Evolutionary conservation across 2,797 vertebrate genomes (phyloP).

Genomic region (Acanthurus lineatus): DNA sequence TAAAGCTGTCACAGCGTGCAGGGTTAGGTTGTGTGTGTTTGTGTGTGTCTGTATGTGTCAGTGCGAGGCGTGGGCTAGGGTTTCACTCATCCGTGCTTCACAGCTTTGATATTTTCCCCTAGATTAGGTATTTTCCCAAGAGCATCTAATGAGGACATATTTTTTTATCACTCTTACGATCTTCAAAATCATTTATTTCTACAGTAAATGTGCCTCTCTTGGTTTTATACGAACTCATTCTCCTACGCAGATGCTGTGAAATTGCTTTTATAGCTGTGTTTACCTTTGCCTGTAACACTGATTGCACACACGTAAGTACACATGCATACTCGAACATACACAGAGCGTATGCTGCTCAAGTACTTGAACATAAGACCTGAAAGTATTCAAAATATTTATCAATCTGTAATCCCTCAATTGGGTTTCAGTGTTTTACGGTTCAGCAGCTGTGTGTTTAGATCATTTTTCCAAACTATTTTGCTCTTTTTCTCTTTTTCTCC

Average conservation of each 20-base stretch:
- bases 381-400: constrained; percentile 18
- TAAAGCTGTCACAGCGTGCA: constrained; percentile 13
- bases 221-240: constrained; percentile 57
- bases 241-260: constrained; percentile 69
- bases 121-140: constrained; percentile 25
- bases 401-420: constrained; percentile 18
- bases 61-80: background rate
- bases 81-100: constrained; percentile 12
- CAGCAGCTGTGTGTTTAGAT: constrained; percentile 8
- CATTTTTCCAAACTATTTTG: constrained; percentile 10
- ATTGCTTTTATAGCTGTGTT: constrained; percentile 67
- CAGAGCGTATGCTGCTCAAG: background rate
- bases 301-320: background rate
- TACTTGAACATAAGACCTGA: background rate
- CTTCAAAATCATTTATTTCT: constrained; percentile 40
- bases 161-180: constrained; percentile 6
- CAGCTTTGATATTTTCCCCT: constrained; percentile 36
- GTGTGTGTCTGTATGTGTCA: constrained; percentile 7
- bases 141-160: constrained; percentile 1
- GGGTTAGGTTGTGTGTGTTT: background rate
- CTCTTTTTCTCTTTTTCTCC: background rate
- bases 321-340: background rate
- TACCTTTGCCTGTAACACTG: constrained; percentile 43
- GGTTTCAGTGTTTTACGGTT: constrained; percentile 30
- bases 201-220: constrained; percentile 32